Evolutionary conservation across 2,113 vertebrate genomes (phyloP), one percentile per base, ranked within the genome.

Genomic region (Melanocharis versteri): DNA sequence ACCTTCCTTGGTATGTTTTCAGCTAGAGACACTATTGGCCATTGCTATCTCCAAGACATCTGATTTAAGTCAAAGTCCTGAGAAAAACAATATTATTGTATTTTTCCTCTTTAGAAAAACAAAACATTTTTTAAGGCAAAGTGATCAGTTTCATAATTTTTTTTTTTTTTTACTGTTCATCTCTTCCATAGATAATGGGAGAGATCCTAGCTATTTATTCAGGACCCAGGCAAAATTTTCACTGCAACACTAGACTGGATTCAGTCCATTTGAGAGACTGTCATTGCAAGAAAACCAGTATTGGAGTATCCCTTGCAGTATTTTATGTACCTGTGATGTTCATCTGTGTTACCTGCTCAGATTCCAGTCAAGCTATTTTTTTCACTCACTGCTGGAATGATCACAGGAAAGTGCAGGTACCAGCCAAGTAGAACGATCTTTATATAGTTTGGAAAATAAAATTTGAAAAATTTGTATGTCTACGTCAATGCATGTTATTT

Each of bases 21-120:
- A 86, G 28, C 40, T 79, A 37, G 22, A 53, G 12, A 44, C 19
- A 58, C 3, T 48, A 12, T 12, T 62, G 33, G 24, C 10, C 18
- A 22, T 54, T 0, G 0, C 4, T 64, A 24, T 71, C 10, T 79
- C 42, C 14, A 45, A 70, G 45, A 44, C 3, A 58, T 14, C 6
- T 64, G 10, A 3, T 81, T 11, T 56, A 95, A 86, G 15, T 65
- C 37, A 61, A 78, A 75, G 23, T 39, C 50, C 39, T 61, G 28
- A 72, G 9, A 16, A 70, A 83, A 73, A 65, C 1, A 58, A 42
- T 23, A 28, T 24, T 33, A 54, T 19, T 85, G 11, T 8, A 6
- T 12, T 48, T 87, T 72, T 77, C 15, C 2, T 15, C 11, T 15
- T 71, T 44, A 28, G 11, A 53, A 48, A 80, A 78, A 50, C 1